Percentiles rank a stretch among this genome's conserved stretches.
These are phyloP conservation scores for Zaprionus ghesquierei DNA, from an alignment of 1,140 invertebrate species.

Conservation along the genomic window DNA sequence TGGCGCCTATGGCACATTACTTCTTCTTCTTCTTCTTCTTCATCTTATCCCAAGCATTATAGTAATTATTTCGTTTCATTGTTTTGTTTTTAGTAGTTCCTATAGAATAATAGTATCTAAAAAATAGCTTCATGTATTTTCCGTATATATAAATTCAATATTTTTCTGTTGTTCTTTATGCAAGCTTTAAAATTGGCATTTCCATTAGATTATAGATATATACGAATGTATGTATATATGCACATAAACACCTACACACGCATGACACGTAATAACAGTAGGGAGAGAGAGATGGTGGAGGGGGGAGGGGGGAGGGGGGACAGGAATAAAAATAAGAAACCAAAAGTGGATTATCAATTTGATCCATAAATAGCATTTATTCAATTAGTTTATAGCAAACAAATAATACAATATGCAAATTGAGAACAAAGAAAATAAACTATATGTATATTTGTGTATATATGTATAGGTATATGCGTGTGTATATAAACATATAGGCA, in stretches of 20 bases:
- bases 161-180: slow-evolving; percentile 43
- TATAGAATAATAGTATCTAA: slow-evolving; percentile 74
- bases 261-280: background rate
- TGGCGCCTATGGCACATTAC: slow-evolving; percentile 71
- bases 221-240: slow-evolving; percentile 5
- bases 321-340: background rate
- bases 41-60: slow-evolving; percentile 51
- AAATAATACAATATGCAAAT: slow-evolving; percentile 17
- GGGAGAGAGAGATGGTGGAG: background rate
- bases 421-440: slow-evolving; percentile 25
- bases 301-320: background rate
- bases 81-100: slow-evolving; percentile 13
- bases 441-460: background rate
- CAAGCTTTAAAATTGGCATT: slow-evolving; percentile 75
- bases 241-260: slow-evolving; percentile 15
- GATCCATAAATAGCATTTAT: slow-evolving; percentile 25
- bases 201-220: slow-evolving; percentile 45
- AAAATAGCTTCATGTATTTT: slow-evolving; percentile 69
- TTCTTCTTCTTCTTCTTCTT: too few species aligned
- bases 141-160: slow-evolving; percentile 45
- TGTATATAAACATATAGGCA: background rate
- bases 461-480: background rate
- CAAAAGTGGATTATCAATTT: background rate
- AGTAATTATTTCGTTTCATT: slow-evolving; percentile 25
- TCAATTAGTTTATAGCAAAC: slow-evolving; percentile 25